phyloP scores from a whole-genome alignment of 2,888 invertebrate genomes.

The Clitarchus hookeri region DNA sequence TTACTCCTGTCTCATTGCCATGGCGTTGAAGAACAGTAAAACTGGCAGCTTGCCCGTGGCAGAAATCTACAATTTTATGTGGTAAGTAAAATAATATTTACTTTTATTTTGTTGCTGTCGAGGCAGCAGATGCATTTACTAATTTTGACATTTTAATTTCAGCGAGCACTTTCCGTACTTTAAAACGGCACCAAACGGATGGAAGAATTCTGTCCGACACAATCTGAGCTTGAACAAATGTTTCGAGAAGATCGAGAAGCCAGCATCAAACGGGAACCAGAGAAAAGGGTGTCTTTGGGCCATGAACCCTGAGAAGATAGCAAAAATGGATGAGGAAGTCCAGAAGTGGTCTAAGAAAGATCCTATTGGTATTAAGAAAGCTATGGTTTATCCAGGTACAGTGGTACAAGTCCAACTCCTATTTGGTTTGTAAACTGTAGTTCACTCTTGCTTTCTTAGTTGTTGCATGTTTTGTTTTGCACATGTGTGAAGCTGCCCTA shows the following conservation, averaged over 20 bases:
- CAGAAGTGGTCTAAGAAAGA: slow-evolving; percentile 97
- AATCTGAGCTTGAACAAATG: slow-evolving; percentile 97
- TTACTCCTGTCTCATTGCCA: slow-evolving; percentile 96
- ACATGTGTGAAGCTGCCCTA: too few relatives aligned
- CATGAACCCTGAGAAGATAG: slow-evolving; percentile 91
- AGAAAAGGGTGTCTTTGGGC: slow-evolving; percentile 91
- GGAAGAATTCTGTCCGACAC: slow-evolving; percentile 98
- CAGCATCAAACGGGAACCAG: slow-evolving; percentile 83
- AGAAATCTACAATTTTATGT: slow-evolving; percentile 99
- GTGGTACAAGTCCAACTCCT: slow-evolving; percentile 30
- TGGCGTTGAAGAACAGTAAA: slow-evolving; percentile 95
- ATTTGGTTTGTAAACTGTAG: too few relatives aligned
- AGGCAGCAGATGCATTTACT: neutral
- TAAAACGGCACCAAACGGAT: slow-evolving; percentile 96
- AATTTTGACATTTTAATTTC: slow-evolving; percentile 53
- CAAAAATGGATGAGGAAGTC: slow-evolving; percentile 98
- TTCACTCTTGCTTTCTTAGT: too few relatives aligned
- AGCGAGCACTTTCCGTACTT: slow-evolving; percentile 98
- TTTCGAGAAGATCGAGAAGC: slow-evolving; percentile 97
- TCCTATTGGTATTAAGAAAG: slow-evolving; percentile 86
- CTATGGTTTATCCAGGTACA: slow-evolving; percentile 90
- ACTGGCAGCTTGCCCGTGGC: slow-evolving; percentile 95
- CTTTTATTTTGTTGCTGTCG: slow-evolving; percentile 26
- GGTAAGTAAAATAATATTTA: slow-evolving; percentile 64
- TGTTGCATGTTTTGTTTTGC: too few relatives aligned